Evolutionary conservation across 2,113 vertebrate genomes (phyloP).

Genomic region (Hemichromis elongatus): DNA sequence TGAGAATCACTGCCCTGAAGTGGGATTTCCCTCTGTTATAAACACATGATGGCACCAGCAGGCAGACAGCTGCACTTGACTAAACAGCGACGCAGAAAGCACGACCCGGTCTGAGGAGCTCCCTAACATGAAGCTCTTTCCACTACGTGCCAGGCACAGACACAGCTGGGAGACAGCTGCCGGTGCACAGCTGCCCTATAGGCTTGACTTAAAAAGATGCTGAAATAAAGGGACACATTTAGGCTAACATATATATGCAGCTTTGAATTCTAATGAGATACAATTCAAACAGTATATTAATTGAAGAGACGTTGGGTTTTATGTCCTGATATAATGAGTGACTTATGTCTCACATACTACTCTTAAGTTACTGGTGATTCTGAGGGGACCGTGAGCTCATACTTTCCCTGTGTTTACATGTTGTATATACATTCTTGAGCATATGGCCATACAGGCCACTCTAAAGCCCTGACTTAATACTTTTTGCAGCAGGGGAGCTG

Average conservation of each 20-base stretch:
- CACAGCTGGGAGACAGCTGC: slow-evolving; percentile 44
- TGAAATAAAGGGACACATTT: not conserved
- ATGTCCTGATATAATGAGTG: not conserved
- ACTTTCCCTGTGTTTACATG: slow-evolving; percentile 50
- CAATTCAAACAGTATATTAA: not conserved
- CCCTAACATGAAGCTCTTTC: slow-evolving; percentile 24
- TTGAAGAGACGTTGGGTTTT: not conserved
- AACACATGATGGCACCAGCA: slow-evolving; percentile 60
- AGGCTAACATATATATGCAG: not conserved
- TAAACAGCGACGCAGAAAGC: slow-evolving; percentile 56
- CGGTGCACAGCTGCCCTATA: not conserved
- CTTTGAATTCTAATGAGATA: not conserved
- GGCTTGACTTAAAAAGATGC: not conserved
- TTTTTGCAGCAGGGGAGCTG: not conserved
- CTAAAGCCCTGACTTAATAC: slow-evolving; percentile 5
- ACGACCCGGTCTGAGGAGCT: slow-evolving; percentile 25
- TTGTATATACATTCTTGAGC: slow-evolving; percentile 25
- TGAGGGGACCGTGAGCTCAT: slow-evolving; percentile 18
- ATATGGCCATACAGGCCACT: not conserved
- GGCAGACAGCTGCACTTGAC: slow-evolving; percentile 57
- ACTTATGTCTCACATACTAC: not conserved
- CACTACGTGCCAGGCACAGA: slow-evolving; percentile 7
- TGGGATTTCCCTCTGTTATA: slow-evolving; percentile 65
- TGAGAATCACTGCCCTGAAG: not conserved
- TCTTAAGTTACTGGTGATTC: not conserved